phyloP scores from a whole-genome alignment of 2,113 vertebrate genomes.

The Camelus dromedarius region DNA sequence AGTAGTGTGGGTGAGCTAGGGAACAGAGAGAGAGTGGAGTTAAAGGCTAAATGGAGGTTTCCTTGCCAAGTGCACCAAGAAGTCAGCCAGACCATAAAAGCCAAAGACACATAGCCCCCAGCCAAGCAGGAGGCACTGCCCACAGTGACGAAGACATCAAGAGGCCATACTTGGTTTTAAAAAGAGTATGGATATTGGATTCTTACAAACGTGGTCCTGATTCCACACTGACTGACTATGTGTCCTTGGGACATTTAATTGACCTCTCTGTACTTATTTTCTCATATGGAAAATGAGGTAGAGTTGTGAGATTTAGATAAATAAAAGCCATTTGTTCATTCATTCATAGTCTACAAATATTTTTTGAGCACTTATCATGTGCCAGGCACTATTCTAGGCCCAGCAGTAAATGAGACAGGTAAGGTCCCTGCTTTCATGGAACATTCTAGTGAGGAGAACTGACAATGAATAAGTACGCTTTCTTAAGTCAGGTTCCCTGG shows the following conservation, averaged over 20 bases:
- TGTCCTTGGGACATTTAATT: slow-evolving; percentile 19
- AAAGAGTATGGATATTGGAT: not conserved
- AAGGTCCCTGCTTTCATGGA: not conserved
- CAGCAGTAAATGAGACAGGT: not conserved
- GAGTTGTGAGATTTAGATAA: not conserved
- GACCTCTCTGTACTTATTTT: slow-evolving; percentile 17
- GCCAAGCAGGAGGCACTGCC: not conserved
- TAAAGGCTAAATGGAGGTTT: slow-evolving; percentile 29
- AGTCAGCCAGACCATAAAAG: slow-evolving; percentile 37
- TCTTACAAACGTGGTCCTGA: not conserved
- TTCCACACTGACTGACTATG: not conserved
- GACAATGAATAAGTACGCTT: not conserved
- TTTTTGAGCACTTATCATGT: not conserved
- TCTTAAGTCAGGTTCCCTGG: not conserved
- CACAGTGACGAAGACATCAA: not conserved
- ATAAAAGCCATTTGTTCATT: slow-evolving; percentile 12
- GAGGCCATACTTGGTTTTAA: not conserved
- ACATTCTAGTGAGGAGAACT: not conserved
- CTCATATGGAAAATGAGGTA: slow-evolving; percentile 12
- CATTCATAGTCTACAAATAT: not conserved
- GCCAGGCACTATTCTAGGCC: not conserved
- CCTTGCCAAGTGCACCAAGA: slow-evolving; percentile 5
- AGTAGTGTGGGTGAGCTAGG: not conserved
- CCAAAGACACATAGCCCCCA: not conserved
- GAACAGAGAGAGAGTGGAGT: not conserved